Conservation (phyloP, 2,797 vertebrate species). For the Aselliscus stoliczkanus region DNA sequence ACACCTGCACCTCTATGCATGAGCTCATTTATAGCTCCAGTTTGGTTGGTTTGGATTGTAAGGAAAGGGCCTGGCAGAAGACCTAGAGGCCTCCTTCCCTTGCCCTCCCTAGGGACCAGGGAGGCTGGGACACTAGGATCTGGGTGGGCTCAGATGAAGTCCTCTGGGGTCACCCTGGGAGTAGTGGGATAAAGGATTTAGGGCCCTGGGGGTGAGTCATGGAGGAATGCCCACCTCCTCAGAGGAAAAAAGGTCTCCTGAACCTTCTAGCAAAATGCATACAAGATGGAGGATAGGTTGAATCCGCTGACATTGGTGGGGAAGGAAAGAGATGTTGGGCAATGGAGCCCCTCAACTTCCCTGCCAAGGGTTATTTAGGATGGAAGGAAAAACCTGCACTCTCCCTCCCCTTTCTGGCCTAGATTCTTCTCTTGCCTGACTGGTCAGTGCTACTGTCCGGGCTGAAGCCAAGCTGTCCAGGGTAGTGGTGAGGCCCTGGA, state of each 20-base stretch:
- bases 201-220: neutral
- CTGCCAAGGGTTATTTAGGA: slow-evolving; percentile 53
- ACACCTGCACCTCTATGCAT: neutral
- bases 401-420: slow-evolving; percentile 42
- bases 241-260: neutral
- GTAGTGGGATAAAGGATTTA: neutral
- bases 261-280: neutral
- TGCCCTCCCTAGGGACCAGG: neutral
- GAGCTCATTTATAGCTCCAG: neutral
- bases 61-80: neutral
- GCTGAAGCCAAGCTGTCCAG: slow-evolving; percentile 38
- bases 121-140: neutral
- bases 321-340: neutral
- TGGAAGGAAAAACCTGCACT: slow-evolving; percentile 10
- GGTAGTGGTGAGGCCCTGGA: slow-evolving; percentile 43
- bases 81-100: neutral
- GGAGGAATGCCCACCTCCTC: neutral
- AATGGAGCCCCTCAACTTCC: neutral
- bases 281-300: neutral
- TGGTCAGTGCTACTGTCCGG: slow-evolving; percentile 51
- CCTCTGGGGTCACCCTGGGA: neutral
- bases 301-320: neutral
- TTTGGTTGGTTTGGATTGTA: neutral
- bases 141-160: neutral
- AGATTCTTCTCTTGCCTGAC: slow-evolving; percentile 71